Conservation (phyloP, 2,888 invertebrate species). For the Idaea straminata region DNA sequence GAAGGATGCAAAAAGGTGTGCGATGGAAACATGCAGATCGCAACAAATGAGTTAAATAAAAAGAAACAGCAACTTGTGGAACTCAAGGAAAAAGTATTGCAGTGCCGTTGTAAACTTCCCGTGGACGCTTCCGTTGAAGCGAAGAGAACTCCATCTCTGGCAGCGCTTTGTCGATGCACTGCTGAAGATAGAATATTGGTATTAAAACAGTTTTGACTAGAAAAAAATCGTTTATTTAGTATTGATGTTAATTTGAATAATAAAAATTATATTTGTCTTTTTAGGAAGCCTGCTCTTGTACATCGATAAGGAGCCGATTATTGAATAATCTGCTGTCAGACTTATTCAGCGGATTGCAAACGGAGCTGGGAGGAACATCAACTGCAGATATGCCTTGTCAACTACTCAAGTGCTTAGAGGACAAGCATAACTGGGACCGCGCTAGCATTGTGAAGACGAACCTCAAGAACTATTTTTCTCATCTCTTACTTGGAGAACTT, state of each 20-base stretch:
- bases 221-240: not conserved
- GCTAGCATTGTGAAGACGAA: slow-evolving; percentile 52
- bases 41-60: slow-evolving; percentile 45
- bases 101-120: slow-evolving; percentile 64
- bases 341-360: slow-evolving; percentile 61
- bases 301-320: slow-evolving; percentile 56
- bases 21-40: slow-evolving; percentile 46
- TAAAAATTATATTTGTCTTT: slow-evolving; percentile 17
- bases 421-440: slow-evolving; percentile 67
- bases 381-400: slow-evolving; percentile 62
- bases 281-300: slow-evolving; percentile 66
- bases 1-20: slow-evolving; percentile 57
- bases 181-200: slow-evolving; percentile 55
- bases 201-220: slow-evolving; percentile 13
- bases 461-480: slow-evolving; percentile 55
- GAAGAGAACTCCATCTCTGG: slow-evolving; percentile 65
- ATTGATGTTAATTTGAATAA: slow-evolving; percentile 5
- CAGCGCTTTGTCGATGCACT: slow-evolving; percentile 58
- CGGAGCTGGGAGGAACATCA: slow-evolving; percentile 46
- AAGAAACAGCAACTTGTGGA: slow-evolving; percentile 42
- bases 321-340: slow-evolving; percentile 56
- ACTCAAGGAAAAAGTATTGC: slow-evolving; percentile 48
- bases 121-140: slow-evolving; percentile 52
- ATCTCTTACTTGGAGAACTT: slow-evolving; percentile 58
- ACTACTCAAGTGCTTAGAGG: slow-evolving; percentile 67